Conservation (phyloP, 2,113 vertebrate species). For the Myiagra hebetior region DNA sequence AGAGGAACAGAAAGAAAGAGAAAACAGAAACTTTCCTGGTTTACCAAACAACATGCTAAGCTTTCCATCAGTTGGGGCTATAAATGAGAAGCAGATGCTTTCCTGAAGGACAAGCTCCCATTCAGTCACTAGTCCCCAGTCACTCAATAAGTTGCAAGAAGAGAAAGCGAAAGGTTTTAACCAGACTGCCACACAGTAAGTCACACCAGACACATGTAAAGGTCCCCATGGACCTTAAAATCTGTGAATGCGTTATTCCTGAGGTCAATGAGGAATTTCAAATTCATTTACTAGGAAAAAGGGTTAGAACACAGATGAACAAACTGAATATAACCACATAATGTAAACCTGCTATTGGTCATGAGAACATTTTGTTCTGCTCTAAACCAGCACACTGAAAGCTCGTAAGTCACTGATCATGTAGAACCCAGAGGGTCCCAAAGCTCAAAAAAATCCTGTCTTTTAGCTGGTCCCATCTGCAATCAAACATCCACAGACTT, state of each 20-base stretch:
- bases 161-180: background rate
- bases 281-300: background rate
- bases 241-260: background rate
- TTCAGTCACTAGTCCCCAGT: background rate
- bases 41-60: background rate
- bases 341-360: background rate
- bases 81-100: background rate
- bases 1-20: background rate
- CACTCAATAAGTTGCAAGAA: background rate
- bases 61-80: background rate
- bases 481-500: background rate
- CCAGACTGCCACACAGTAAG: background rate
- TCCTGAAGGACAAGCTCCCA: background rate
- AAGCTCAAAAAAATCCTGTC: background rate
- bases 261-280: background rate
- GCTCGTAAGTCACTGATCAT: background rate
- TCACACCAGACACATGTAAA: background rate
- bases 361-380: background rate
- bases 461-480: background rate
- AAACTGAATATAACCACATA: background rate
- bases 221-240: background rate
- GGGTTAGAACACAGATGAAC: background rate
- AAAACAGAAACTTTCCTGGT: background rate
- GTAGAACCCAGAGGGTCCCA: background rate
- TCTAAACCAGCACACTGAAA: background rate